Evolutionary conservation across 2,888 invertebrate species (phyloP), one percentile per base, ranked within the genome.

Genomic region (Odontothrips loti): DNA sequence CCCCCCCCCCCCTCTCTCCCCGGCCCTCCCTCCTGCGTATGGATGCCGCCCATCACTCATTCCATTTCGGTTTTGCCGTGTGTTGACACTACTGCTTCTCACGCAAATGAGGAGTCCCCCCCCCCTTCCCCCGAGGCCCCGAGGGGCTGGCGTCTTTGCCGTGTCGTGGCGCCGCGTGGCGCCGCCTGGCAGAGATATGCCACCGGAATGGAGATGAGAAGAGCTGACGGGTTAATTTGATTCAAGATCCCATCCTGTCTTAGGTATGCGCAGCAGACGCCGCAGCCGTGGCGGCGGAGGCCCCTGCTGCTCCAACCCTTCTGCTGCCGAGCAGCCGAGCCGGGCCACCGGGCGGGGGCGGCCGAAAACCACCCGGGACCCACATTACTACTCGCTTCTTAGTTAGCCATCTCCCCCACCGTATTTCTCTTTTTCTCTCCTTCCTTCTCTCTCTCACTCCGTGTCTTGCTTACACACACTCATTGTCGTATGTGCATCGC

Each of bases 221-320:
- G 68, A 68, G 68, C 68, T 75, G 23, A 27, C 68, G 68, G 68
- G 68, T 75, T 75, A 75, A 75, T 75, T 75, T 75, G 68, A 75
- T 75, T 75, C 68, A 75, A 75, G 68, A 75, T 75, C 68, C 68
- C 68, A 27, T 27, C 58, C 27, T 75, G 68, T 75, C 68, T 75
- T 75, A 75, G 68, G 68, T 75, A 75, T 75, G 68, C 68, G 68
- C 23, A 27, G 68, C 58, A 20, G 58, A 17, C 27, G 68, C 68
- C 27, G 68, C 68, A 1, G 34, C 17, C 58, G 58, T 58, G 58
- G 20, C 20, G 20, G 20, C 58, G 20, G 15, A 15, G 11, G 15
- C 51, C 17, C 51, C 15, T 15, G 51, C 15, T 51, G 51, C 51
- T 51, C 58, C 58, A 20, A 58, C 58, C 20, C 58, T 58, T 20